These are phyloP conservation scores for Sphinx pinastri DNA, from an alignment of 2,888 invertebrate genomes.

Conservation along the genomic window DNA sequence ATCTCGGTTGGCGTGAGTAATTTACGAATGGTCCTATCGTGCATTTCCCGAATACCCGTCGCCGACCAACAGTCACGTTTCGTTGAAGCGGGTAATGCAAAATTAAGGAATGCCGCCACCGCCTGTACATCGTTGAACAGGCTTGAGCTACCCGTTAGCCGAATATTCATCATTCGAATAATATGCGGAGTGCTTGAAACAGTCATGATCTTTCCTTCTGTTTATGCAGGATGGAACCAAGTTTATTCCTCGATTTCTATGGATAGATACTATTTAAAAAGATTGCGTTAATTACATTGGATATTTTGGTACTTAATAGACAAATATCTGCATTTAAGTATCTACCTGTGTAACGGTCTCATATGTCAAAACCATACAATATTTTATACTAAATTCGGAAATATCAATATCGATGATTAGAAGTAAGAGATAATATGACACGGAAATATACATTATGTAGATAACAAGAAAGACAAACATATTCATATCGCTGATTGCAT, in stretches of 20 bases:
- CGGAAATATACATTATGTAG: neutral
- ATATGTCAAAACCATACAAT: no score
- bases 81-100: slow-evolving; percentile 17
- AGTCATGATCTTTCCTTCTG: neutral
- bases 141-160: slow-evolving; percentile 10
- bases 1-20: slow-evolving; percentile 33
- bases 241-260: neutral
- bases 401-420: neutral
- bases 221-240: neutral
- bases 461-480: neutral
- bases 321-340: no score
- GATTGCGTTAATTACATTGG: no score
- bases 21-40: slow-evolving; percentile 29
- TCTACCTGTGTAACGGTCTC: no score
- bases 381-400: neutral
- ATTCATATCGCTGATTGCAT: slow-evolving; percentile 16
- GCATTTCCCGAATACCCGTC: slow-evolving; percentile 22
- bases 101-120: slow-evolving; percentile 10
- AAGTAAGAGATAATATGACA: neutral
- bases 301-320: no score
- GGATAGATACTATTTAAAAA: neutral
- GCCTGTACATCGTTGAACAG: neutral
- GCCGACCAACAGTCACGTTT: slow-evolving; percentile 18
- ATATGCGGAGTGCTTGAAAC: neutral
- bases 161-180: neutral